Evolutionary conservation across 2,113 vertebrate genomes (phyloP), one percentile per base, ranked within the genome.

Genomic region (Cyanistes caeruleus): DNA sequence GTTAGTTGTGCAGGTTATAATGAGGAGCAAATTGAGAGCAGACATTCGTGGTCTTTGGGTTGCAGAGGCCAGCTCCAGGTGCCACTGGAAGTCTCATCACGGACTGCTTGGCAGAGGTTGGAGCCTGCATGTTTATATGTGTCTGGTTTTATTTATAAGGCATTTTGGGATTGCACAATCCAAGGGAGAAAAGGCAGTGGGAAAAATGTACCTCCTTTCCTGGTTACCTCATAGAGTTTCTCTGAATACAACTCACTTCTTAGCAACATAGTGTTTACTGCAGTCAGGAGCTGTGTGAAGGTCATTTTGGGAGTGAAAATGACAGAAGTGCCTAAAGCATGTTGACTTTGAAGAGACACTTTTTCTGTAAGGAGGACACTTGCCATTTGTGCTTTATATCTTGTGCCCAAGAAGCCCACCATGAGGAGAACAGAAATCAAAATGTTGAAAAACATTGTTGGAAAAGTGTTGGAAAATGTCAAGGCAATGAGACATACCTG

Each of bases 91-190:
- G 39, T 65, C 37, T 28, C 67, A 79, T 44, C 18, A 2, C 0
- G 1, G 20, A 31, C n/a, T 69, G 27, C 65, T 82, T 76, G 49
- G 59, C 70, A 76, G 53, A 43, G 28, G 5, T 65, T 65, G 51
- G 43, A 72, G 75, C 21, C 58, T 83, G 13, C 1, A 1, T 77
- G 39, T 88, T 92, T 95, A 31, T 78, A n/a, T 49, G 30, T 20
- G 58, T 46, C 82, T 90, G 43, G n/a, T 58, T 90, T 93, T 91
- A 65, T 94, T 93, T 92, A 83, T 72, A 87, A 28, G 51, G 12
- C 21, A 1, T 23, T 85, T 83, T 46, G 43, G 28, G 37, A 67
- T 51, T 93, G 44, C 43, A 55, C 56, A 95, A 23, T 43, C 30
- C 10, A 9, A 48, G 58, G 30, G 33, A 93, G 46, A 94, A 80